Evolutionary conservation across 2,113 vertebrate species (phyloP), one percentile per base, ranked within the genome.

Genomic region (Calonectris borealis): DNA sequence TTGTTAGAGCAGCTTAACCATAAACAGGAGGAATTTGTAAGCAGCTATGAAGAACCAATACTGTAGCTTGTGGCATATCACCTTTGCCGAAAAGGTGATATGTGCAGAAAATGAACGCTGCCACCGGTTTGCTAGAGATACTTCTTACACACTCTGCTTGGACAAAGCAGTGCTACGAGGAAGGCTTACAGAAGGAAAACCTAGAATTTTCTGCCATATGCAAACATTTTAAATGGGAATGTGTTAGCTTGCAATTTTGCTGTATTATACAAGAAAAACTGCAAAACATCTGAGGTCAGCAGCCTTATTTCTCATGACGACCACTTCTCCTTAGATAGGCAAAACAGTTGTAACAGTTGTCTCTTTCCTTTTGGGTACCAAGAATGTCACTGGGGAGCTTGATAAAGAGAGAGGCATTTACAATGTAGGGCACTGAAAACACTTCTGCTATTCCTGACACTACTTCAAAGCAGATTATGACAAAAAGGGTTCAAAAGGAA

Each of bases 401-500:
- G 38, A 10, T 31, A 71, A 71, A 93, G 66, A 48, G 68, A 83
- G 24, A 26, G 52, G 31, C 64, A 11, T 61, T 89, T 42, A n/a
- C 73, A 87, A 55, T 65, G 78, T 66, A 91, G 84, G 75, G 54
- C 86, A 87, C 66, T 85, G 86, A 27, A 89, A 79, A 76, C 81
- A 92, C 8, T 49, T 16, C 16, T 0, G 2, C 72, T 95, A 52
- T 29, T 84, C 57, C 76, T 91, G 77, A 69, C n/a, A 32, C 29
- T 36, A 38, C 86, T 76, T 91, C 86, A 95, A 94, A 91, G 94
- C 44, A 42, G 44, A 58, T 29, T 61, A 40, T 49, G 77, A 85
- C 65, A 93, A 55, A 80, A 80, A 77, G 26, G 62, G 42, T 58
- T 91, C 91, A 85, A 42, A 94, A 90, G 54, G 51, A 94, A 94